phyloP scores from a whole-genome alignment of 2,888 invertebrate species.

The Sthenelais limicola region DNA sequence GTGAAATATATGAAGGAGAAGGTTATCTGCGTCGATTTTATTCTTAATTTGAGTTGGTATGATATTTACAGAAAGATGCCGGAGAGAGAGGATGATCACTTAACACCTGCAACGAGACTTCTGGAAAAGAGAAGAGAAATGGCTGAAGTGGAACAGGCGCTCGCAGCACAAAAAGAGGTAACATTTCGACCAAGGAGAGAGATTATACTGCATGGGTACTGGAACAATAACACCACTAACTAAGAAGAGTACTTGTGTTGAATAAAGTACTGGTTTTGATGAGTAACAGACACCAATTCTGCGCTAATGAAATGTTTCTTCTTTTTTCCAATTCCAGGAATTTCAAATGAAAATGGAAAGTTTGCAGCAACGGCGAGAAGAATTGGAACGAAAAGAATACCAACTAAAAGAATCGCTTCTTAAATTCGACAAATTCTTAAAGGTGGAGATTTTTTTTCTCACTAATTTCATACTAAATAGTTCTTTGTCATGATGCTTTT shows the following conservation, averaged over 20 bases:
- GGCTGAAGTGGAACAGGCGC: slow-evolving; percentile 72
- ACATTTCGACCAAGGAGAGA: not conserved
- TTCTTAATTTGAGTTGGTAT: too few relatives aligned
- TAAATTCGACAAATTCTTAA: slow-evolving; percentile 73
- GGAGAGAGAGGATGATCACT: slow-evolving; percentile 72
- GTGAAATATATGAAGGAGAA: too few relatives aligned
- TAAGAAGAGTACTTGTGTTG: too few relatives aligned
- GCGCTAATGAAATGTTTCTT: too few relatives aligned
- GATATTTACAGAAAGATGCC: slow-evolving; percentile 71
- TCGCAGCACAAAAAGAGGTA: slow-evolving; percentile 72
- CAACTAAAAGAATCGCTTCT: slow-evolving; percentile 71
- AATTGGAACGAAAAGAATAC: slow-evolving; percentile 72
- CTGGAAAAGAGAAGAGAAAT: slow-evolving; percentile 72
- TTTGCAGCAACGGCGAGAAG: slow-evolving; percentile 71
- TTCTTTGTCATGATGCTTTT: not conserved
- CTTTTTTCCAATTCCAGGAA: slow-evolving; percentile 60
- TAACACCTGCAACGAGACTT: slow-evolving; percentile 72
- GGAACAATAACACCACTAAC: too few relatives aligned
- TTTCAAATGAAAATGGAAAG: slow-evolving; percentile 74
- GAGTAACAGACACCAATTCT: too few relatives aligned
- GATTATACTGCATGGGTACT: too few relatives aligned
- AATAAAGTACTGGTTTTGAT: too few relatives aligned
- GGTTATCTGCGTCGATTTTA: too few relatives aligned
- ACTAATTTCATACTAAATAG: not conserved
- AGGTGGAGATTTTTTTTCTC: slow-evolving; percentile 57